Conservation (phyloP, 1,140 invertebrate species). For the Pseudomyrmex cubaensis region DNA sequence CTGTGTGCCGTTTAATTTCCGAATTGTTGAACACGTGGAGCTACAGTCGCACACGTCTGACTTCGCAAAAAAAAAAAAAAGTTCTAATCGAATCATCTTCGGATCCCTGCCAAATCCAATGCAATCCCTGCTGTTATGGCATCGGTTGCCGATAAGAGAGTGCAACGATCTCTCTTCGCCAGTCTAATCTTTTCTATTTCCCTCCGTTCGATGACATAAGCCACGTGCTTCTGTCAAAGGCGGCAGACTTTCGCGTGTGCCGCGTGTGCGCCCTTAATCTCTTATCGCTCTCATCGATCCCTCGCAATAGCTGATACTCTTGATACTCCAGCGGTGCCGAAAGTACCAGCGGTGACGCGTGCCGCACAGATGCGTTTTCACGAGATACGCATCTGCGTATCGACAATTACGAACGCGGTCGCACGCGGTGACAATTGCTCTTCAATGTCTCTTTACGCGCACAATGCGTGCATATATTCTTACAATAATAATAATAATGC, state of each 20-base stretch:
- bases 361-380: conserved; percentile 39
- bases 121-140: conserved; percentile 28
- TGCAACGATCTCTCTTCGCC: conserved; percentile 34
- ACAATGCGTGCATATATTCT: too few relatives aligned
- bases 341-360: conserved; percentile 31
- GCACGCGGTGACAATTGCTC: not conserved
- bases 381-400: not conserved
- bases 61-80: conserved; percentile 24
- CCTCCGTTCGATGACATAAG: conserved; percentile 63
- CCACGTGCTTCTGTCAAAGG: conserved; percentile 63
- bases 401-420: conserved; percentile 5
- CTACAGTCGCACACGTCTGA: not conserved
- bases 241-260: conserved; percentile 36
- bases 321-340: not conserved
- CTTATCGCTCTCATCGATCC: conserved; percentile 62
- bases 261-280: conserved; percentile 64
- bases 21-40: too few relatives aligned
- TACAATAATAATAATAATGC: not conserved
- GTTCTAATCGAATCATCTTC: conserved; percentile 63
- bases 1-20: too few relatives aligned
- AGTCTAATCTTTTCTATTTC: conserved; percentile 72
- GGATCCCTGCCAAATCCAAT: conserved; percentile 47
- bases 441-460: not conserved
- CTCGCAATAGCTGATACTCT: conserved; percentile 51
- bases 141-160: conserved; percentile 63